Conservation (phyloP, 2,113 vertebrate species). For the Plestiodon gilberti region DNA sequence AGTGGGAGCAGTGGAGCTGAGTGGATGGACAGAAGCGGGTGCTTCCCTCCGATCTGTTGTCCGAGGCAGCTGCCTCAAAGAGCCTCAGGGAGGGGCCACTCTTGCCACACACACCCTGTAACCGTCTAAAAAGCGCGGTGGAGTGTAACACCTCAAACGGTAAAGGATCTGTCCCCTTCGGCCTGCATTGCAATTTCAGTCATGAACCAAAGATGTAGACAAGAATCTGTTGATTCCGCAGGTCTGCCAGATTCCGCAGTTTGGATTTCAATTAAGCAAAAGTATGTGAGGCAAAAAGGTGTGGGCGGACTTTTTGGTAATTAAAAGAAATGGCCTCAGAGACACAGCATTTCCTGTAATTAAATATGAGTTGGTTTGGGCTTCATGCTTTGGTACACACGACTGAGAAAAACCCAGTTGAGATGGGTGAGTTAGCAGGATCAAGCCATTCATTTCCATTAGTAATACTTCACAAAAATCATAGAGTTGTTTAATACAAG, state of each 20-base stretch:
- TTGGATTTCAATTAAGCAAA: slow-evolving; percentile 31
- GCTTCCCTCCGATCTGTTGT: no score
- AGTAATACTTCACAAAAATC: slow-evolving; percentile 48
- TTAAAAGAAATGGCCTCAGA: slow-evolving; percentile 51
- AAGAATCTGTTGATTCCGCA: not conserved
- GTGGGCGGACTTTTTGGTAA: not conserved
- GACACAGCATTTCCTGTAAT: slow-evolving; percentile 51
- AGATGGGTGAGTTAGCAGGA: slow-evolving; percentile 1
- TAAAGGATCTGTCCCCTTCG: no score
- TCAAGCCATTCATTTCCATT: slow-evolving; percentile 29
- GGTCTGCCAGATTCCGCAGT: not conserved
- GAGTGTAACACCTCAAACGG: no score
- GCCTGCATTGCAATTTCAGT: no score
- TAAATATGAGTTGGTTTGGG: slow-evolving; percentile 47
- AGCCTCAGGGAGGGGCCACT: no score
- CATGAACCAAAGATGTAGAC: not conserved
- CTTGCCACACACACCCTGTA: no score
- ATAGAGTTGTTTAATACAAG: slow-evolving; percentile 37
- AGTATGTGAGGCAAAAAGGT: not conserved
- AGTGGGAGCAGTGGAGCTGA: no score
- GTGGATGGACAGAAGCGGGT: no score
- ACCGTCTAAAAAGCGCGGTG: no score
- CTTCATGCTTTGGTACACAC: slow-evolving; percentile 23
- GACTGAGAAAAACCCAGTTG: slow-evolving; percentile 35
- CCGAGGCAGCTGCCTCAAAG: no score